Base-by-base conservation (phyloP, 1,140 invertebrate species). In the Eupristina koningsbergeri region DNA sequence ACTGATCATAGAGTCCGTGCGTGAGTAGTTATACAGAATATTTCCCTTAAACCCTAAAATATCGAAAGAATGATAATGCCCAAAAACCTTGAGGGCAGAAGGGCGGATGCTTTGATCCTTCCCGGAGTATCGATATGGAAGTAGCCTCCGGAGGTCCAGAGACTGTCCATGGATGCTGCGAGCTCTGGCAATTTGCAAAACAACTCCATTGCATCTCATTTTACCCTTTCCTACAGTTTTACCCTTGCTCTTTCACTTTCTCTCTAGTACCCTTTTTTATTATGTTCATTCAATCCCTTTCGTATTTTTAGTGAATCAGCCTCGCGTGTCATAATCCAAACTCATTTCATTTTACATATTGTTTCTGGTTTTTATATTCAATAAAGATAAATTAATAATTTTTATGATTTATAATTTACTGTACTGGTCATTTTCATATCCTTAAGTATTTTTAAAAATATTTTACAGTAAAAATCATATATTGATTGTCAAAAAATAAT, bases 21-120 rank as follows among this genome's bases (percentile, higher is more conserved):
- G 26, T 41, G 53, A n/a, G 22, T 19, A 47, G 58, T 29, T 47
- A 53, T 36, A 76, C 67, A 82, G 80, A 82, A 64, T 75, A 76
- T 67, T 71, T 77, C 80, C 80, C 58, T 61, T 77, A 77, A 77
- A 64, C 36, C 61, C 39, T 82, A 22, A 82, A 82, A 83, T 83
- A 83, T 83, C 74, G 63, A 63, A 83, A 63, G 67, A 83, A 83
- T 83, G 79, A 79, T 83, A 83, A 79, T 83, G 82, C 53, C 8
- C 63, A 64, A 61, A 82, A 76, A 82, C 39, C 81, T 61, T 47
- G 71, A 47, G 67, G 79, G 79, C 26, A 53, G 74, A 36, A 34
- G 19, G 13, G 67, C 45, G 47, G 15, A 36, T n/a, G 81, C 83
- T 80, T 80, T 84, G 83, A 84, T 84, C 77, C 82, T 71, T 39